phyloP scores from a whole-genome alignment of 1,140 invertebrate genomes.

The Pseudomyrmex cubaensis region DNA sequence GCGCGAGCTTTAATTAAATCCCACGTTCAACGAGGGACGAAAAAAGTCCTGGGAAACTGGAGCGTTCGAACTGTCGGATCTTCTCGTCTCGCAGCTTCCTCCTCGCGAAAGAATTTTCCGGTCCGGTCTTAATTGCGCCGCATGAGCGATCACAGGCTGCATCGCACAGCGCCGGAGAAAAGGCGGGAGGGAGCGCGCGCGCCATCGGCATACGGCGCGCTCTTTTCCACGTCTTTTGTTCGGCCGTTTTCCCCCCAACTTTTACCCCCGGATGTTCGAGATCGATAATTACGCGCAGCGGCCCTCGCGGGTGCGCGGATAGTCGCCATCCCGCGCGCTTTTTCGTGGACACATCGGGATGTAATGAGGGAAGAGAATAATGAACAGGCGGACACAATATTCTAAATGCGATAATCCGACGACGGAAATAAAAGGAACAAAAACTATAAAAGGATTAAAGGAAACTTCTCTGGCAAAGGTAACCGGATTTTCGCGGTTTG shows the following conservation, averaged over 20 bases:
- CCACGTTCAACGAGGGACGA: constrained; percentile 10
- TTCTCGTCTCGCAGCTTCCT: background rate
- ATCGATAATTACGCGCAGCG: background rate
- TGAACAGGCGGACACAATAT: background rate
- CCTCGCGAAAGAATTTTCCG: constrained; percentile 42
- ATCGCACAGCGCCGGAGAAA: background rate
- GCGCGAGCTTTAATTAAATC: constrained; percentile 34
- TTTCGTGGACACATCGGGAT: background rate
- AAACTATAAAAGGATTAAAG: constrained; percentile 27
- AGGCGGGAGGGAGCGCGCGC: background rate
- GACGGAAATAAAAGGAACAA: background rate
- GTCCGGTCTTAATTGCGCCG: constrained; percentile 19
- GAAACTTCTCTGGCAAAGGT: constrained; percentile 12
- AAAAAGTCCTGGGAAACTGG: constrained; percentile 25
- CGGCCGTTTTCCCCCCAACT: too few relatives aligned
- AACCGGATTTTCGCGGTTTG: constrained; percentile 29
- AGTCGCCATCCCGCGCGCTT: background rate
- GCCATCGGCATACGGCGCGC: background rate
- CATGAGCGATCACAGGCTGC: background rate
- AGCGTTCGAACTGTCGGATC: constrained; percentile 21
- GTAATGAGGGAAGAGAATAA: constrained; percentile 63
- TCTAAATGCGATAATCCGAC: background rate
- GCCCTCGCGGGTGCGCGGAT: constrained; percentile 6
- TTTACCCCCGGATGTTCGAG: background rate
- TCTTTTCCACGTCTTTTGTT: background rate